Evolutionary conservation across 2,797 vertebrate species (phyloP).

Genomic region (Neosilurus mollespiculum): DNA sequence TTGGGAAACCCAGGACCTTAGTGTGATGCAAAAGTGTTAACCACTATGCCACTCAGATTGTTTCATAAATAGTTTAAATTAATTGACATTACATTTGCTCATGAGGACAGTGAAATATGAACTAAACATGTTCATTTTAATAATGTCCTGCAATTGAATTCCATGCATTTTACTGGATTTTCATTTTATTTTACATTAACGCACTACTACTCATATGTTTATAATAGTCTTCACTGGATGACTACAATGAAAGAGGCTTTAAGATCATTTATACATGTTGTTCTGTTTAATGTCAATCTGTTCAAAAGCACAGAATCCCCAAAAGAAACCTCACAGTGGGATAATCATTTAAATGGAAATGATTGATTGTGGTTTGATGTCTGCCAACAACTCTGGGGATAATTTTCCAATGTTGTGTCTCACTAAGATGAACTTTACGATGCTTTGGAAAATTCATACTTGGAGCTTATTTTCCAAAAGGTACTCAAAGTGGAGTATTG

Average conservation of each 20-base stretch:
- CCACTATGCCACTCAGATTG: too few species aligned
- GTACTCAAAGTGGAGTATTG: conserved; percentile 12
- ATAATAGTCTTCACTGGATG: neutral
- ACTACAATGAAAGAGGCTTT: conserved; percentile 8
- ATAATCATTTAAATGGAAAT: conserved; percentile 33
- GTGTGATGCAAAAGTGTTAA: too few species aligned
- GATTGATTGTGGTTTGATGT: conserved; percentile 12
- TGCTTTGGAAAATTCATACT: conserved; percentile 26
- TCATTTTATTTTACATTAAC: neutral
- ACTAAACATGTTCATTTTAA: neutral
- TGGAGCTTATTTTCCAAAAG: conserved; percentile 12
- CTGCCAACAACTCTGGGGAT: conserved; percentile 46
- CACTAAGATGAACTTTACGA: conserved; percentile 24
- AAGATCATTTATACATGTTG: neutral
- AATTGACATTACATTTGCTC: neutral
- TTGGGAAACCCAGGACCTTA: too few species aligned
- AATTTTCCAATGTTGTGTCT: conserved; percentile 44
- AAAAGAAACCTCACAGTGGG: conserved; percentile 23
- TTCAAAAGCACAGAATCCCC: conserved; percentile 6
- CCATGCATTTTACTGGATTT: neutral
- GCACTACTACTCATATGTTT: neutral
- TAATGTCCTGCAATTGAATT: neutral
- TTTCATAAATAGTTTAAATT: neutral
- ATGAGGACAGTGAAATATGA: neutral
- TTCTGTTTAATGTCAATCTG: conserved; percentile 9